Conservation (phyloP, 2,113 vertebrate species). For the cat (Felis catus) region DNA sequence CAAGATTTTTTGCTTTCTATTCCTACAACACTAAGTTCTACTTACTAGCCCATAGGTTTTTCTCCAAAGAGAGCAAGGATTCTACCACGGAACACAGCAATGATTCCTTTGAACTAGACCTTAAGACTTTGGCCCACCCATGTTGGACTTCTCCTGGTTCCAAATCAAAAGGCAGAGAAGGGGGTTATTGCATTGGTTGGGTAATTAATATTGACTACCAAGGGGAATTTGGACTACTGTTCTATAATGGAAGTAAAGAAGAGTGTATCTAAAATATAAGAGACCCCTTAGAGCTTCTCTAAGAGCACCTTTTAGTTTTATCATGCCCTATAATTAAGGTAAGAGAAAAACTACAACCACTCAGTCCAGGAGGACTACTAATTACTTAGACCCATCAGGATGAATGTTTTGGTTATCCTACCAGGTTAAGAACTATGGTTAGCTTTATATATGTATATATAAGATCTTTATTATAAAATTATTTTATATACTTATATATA, state of each 20-base stretch:
- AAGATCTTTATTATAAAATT: background rate
- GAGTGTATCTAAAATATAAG: background rate
- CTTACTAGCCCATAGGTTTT: background rate
- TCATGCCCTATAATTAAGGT: background rate
- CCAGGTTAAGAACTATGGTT: background rate
- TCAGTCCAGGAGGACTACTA: background rate
- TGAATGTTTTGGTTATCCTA: background rate
- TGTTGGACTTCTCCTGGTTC: background rate
- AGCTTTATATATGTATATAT: background rate
- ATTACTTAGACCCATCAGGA: background rate
- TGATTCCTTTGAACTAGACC: background rate
- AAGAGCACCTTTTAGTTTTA: background rate
- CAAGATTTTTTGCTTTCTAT: background rate
- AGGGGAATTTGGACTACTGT: background rate
- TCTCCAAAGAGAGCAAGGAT: background rate
- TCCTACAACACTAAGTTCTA: background rate
- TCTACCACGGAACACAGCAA: background rate
- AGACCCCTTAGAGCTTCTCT: background rate
- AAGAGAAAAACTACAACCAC: background rate
- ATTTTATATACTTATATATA: background rate
- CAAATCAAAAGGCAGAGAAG: background rate
- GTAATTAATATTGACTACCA: background rate
- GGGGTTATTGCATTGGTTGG: background rate
- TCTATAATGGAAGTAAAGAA: background rate
- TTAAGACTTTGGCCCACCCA: background rate